Evolutionary conservation across 2,113 vertebrate genomes (phyloP).

Genomic region (Morone chrysops): DNA sequence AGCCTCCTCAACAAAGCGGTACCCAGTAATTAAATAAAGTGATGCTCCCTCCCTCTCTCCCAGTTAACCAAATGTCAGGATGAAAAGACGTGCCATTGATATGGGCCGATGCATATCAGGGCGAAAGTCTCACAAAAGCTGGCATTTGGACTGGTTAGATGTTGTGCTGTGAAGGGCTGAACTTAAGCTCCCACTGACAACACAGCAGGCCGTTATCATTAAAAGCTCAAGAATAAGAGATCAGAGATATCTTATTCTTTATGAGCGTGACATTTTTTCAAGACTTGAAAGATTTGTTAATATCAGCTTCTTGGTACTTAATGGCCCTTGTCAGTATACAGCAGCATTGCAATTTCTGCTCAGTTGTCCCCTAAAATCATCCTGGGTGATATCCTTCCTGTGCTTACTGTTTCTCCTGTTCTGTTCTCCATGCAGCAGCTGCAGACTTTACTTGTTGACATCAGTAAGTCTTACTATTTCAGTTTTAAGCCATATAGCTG

Average conservation of each 20-base stretch:
- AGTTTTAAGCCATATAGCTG: conserved; percentile 5
- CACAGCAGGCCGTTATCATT: background rate
- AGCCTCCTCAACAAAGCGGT: conserved; percentile 39
- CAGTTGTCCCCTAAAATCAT: background rate
- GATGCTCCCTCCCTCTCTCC: conserved; percentile 11
- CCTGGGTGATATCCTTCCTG: background rate
- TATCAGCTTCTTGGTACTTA: background rate
- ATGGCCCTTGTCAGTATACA: background rate
- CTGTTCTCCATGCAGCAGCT: conserved; percentile 8
- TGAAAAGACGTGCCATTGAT: background rate
- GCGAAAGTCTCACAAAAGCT: conserved; percentile 8
- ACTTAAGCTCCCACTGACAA: conserved; percentile 4
- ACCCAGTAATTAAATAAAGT: conserved; percentile 52
- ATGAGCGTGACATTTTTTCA: background rate
- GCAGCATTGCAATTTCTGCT: background rate
- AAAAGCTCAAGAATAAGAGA: background rate
- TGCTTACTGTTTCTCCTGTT: background rate
- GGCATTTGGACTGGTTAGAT: conserved; percentile 18
- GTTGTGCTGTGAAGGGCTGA: background rate
- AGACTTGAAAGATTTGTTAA: conserved; percentile 1
- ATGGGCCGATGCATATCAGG: background rate
- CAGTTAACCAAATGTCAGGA: conserved; percentile 44
- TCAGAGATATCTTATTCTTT: background rate
- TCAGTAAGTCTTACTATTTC: conserved; percentile 18
- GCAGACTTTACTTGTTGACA: conserved; percentile 27